A percentile compares a stretch with the other conserved stretches of the same genome.
Conservation (phyloP, 2,888 invertebrate genomes). For the Pheosia tremula region DNA sequence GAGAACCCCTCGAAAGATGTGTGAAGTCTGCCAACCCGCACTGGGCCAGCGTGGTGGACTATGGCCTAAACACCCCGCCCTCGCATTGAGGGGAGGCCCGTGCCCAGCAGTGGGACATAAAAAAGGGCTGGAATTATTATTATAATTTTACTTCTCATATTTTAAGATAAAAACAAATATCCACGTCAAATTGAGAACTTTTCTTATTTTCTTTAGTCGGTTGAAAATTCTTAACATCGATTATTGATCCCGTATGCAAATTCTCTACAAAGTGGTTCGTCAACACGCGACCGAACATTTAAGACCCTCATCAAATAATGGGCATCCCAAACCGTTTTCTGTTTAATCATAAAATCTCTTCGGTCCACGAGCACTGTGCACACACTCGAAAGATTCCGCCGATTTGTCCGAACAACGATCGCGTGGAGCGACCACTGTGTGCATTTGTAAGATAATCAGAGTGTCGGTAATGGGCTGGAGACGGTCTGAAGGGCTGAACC, state of each 20-base stretch:
- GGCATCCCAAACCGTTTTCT: conserved; percentile 10
- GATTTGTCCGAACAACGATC: conserved; percentile 17
- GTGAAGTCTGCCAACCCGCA: too few relatives aligned
- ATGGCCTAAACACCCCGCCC: too few relatives aligned
- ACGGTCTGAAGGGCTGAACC: neutral
- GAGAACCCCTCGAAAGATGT: too few relatives aligned
- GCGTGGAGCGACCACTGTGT: conserved; percentile 11
- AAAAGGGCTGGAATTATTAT: too few relatives aligned
- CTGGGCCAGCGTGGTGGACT: too few relatives aligned
- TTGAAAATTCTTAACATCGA: neutral
- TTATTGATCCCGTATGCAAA: conserved; percentile 8
- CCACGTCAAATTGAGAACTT: too few relatives aligned
- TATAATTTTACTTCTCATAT: too few relatives aligned
- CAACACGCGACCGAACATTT: conserved; percentile 17
- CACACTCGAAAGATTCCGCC: conserved; percentile 16
- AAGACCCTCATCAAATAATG: conserved; percentile 20
- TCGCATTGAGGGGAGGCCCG: too few relatives aligned
- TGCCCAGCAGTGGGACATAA: too few relatives aligned
- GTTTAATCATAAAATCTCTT: conserved; percentile 22
- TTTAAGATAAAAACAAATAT: too few relatives aligned
- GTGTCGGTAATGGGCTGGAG: conserved; percentile 4
- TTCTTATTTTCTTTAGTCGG: too few relatives aligned
- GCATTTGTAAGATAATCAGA: conserved; percentile 7
- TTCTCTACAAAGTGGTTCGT: conserved; percentile 16
- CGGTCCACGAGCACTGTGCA: conserved; percentile 20